A percentile compares a stretch with the other conserved stretches of the same genome.
Conservation (phyloP, 2,888 invertebrate species). For the Coelopa pilipes region DNA sequence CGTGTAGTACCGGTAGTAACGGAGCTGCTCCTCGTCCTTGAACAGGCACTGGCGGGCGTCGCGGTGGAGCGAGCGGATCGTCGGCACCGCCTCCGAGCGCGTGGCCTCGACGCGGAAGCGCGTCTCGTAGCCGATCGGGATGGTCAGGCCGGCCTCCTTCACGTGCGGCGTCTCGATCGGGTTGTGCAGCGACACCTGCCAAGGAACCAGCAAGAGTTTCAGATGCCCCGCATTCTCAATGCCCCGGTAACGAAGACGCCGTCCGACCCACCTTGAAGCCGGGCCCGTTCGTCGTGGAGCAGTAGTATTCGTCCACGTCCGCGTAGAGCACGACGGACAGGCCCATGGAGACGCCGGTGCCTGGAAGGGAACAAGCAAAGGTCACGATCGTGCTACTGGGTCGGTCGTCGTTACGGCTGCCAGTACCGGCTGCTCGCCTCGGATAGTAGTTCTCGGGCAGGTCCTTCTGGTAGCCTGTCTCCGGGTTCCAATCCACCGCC, state of each 20-base stretch:
- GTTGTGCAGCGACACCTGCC: constrained; percentile 69
- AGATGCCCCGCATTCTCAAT: background rate
- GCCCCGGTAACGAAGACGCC: too few species aligned
- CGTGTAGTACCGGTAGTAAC: constrained; percentile 70
- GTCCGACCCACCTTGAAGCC: constrained; percentile 68
- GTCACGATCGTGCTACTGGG: too few species aligned
- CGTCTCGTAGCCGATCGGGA: constrained; percentile 78
- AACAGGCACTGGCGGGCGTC: constrained; percentile 78
- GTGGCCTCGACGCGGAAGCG: constrained; percentile 75
- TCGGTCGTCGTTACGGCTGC: too few species aligned
- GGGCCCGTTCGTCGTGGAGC: constrained; percentile 77
- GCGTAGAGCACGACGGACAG: constrained; percentile 78
- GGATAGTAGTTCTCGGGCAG: constrained; percentile 73
- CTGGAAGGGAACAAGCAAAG: too few species aligned
- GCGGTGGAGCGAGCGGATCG: constrained; percentile 72
- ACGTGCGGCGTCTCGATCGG: constrained; percentile 84
- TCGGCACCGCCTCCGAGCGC: constrained; percentile 74
- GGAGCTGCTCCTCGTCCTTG: constrained; percentile 74
- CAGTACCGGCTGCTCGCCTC: constrained; percentile 66
- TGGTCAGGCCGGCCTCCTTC: constrained; percentile 76
- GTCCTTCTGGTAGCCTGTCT: constrained; percentile 73
- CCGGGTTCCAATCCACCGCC: constrained; percentile 78
- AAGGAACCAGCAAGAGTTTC: background rate
- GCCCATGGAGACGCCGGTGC: constrained; percentile 79
- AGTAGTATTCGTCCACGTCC: constrained; percentile 78